These are phyloP conservation scores for Seriola rivoliana DNA, from an alignment of 2,113 vertebrate genomes.

Conservation along the genomic window DNA sequence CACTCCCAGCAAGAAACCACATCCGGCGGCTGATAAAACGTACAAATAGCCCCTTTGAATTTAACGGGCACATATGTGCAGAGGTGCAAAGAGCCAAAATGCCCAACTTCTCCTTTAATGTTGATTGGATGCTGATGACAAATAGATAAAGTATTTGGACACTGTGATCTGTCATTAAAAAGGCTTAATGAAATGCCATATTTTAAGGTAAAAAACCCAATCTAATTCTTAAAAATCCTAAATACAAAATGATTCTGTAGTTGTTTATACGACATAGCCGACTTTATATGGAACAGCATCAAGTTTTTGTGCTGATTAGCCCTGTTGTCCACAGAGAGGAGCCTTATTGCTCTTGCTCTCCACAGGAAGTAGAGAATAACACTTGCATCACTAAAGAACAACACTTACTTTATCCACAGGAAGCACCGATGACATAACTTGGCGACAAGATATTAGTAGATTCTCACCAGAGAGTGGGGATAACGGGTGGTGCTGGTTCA, in stretches of 20 bases:
- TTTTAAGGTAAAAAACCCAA: not conserved
- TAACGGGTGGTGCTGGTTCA: conserved; percentile 47
- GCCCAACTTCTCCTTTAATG: not conserved
- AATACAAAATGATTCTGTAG: not conserved
- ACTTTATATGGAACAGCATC: not conserved
- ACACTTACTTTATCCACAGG: conserved; percentile 54
- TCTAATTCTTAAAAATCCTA: not conserved
- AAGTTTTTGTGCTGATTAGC: conserved; percentile 14
- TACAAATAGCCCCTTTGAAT: no score
- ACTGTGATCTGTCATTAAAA: not conserved
- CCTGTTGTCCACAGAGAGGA: conserved; percentile 2
- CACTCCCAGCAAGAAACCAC: no score
- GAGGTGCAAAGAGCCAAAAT: not conserved
- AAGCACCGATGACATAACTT: conserved; percentile 71
- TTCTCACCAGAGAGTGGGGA: conserved; percentile 67
- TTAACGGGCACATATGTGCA: no score
- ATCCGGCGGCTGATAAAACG: no score
- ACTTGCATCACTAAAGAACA: conserved; percentile 43
- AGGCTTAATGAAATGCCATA: not conserved
- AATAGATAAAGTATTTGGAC: not conserved
- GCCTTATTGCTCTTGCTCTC: conserved; percentile 5
- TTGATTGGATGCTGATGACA: not conserved
- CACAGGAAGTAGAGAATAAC: conserved; percentile 41
- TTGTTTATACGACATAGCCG: not conserved
- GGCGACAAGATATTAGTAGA: conserved; percentile 59